phyloP scores from a whole-genome alignment of 2,113 vertebrate species.

The Balaenoptera acutorostrata region DNA sequence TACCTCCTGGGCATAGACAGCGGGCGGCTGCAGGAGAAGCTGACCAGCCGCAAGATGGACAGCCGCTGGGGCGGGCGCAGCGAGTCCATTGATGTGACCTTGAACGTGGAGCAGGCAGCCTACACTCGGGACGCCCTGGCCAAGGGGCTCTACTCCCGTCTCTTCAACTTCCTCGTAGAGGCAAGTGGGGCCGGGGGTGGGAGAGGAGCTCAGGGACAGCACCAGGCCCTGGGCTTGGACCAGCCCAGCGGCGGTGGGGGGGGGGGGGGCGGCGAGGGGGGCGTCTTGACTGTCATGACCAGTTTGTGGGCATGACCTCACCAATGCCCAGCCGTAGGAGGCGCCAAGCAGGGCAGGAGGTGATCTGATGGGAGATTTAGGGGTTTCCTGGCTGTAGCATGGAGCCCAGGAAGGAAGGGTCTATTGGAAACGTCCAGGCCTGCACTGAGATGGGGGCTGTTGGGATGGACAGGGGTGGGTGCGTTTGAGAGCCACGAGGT shows the following conservation, averaged over 20 bases:
- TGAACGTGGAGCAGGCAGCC: conserved; percentile 93
- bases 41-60: conserved; percentile 97
- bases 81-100: conserved; percentile 93
- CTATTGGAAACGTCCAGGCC: not conserved
- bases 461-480: not conserved
- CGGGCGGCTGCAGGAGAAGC: conserved; percentile 90
- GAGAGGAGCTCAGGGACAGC: not conserved
- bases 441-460: not conserved
- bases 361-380: not conserved
- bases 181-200: conserved; percentile 63
- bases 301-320: too few relatives aligned
- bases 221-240: not conserved
- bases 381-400: not conserved
- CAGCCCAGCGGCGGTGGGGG: not conserved
- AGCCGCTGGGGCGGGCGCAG: conserved; percentile 95
- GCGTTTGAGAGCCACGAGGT: not conserved
- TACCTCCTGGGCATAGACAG: conserved; percentile 93
- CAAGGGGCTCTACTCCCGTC: conserved; percentile 91
- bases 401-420: not conserved
- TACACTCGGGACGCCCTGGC: conserved; percentile 94
- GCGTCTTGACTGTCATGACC: not conserved
- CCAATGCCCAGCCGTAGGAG: not conserved
- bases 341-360: not conserved
- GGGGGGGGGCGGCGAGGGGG: not conserved
- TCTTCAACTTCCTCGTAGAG: conserved; percentile 98